Evolutionary conservation across 2,888 invertebrate genomes (phyloP).

Genomic region (Phrixothrix hirtus): DNA sequence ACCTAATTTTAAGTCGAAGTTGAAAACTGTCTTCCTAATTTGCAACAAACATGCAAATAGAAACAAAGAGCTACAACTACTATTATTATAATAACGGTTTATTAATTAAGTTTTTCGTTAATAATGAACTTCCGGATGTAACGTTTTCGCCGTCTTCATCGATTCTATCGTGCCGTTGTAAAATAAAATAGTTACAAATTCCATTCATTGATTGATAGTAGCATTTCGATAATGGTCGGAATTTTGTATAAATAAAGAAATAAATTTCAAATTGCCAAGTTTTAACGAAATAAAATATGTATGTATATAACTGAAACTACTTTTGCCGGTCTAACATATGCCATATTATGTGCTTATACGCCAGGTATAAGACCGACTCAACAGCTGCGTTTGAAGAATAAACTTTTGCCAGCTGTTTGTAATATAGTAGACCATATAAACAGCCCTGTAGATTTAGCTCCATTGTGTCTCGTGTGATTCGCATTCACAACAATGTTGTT

Average conservation of each 20-base stretch:
- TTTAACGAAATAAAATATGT: slow-evolving; percentile 31
- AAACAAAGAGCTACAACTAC: no score
- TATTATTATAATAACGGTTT: no score
- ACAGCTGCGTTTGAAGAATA: slow-evolving; percentile 58
- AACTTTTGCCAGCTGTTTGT: slow-evolving; percentile 58
- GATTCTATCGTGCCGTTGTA: no score
- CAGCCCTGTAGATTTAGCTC: slow-evolving; percentile 22
- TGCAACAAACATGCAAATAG: no score
- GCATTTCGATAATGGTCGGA: neutral
- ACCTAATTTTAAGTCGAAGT: no score
- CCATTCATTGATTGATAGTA: neutral
- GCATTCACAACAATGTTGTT: slow-evolving; percentile 9
- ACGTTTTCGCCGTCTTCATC: no score
- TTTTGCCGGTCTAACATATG: slow-evolving; percentile 46
- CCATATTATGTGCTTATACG: slow-evolving; percentile 46
- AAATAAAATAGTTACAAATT: no score
- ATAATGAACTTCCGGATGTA: no score
- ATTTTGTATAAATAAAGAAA: neutral
- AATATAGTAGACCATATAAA: slow-evolving; percentile 39
- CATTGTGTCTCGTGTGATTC: slow-evolving; percentile 20
- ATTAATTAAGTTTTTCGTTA: no score
- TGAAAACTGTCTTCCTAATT: no score
- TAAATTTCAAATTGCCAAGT: neutral
- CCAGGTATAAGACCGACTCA: slow-evolving; percentile 47
- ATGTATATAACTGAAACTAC: slow-evolving; percentile 35